These are phyloP conservation scores for Tanytarsus gracilentus DNA, from an alignment of 2,888 invertebrate genomes.

Conservation along the genomic window DNA sequence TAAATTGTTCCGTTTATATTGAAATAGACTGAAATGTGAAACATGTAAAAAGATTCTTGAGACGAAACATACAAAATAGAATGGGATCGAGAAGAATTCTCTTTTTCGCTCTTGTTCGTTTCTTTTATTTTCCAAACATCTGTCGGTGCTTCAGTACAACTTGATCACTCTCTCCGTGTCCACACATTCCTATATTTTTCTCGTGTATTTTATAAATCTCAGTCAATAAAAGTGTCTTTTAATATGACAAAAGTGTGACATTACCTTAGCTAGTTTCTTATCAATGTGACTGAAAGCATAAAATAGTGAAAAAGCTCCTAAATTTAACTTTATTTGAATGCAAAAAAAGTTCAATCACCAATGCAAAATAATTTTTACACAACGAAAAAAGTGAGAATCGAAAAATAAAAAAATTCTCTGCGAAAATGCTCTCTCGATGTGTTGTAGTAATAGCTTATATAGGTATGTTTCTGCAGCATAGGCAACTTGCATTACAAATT, in stretches of 20 bases:
- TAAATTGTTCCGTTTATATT: too few species aligned
- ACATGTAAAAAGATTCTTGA: too few species aligned
- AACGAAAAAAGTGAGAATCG: constrained; percentile 2
- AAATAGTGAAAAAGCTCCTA: not conserved
- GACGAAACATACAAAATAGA: not conserved
- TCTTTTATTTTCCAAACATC: constrained; percentile 11
- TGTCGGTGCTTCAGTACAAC: constrained; percentile 12
- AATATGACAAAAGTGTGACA: not conserved
- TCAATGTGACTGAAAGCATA: not conserved
- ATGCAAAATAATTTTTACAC: constrained; percentile 1
- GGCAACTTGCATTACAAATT: not conserved
- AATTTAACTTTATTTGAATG: not conserved
- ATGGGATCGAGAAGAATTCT: not conserved
- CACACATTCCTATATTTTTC: constrained; percentile 1
- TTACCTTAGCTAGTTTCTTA: not conserved
- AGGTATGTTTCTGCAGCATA: not conserved
- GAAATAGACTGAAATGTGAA: too few species aligned
- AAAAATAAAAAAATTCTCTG: not conserved
- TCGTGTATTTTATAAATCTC: not conserved
- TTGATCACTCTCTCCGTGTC: constrained; percentile 16
- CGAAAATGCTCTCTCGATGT: constrained; percentile 20
- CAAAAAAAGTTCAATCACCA: not conserved
- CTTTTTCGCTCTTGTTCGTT: not conserved
- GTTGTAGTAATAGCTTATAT: constrained; percentile 18
- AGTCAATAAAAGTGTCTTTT: constrained; percentile 4